A percentile compares a stretch with the other conserved stretches of the same genome.
phyloP scores from a whole-genome alignment of 2,113 vertebrate genomes.

The Hippopotamus amphibius region DNA sequence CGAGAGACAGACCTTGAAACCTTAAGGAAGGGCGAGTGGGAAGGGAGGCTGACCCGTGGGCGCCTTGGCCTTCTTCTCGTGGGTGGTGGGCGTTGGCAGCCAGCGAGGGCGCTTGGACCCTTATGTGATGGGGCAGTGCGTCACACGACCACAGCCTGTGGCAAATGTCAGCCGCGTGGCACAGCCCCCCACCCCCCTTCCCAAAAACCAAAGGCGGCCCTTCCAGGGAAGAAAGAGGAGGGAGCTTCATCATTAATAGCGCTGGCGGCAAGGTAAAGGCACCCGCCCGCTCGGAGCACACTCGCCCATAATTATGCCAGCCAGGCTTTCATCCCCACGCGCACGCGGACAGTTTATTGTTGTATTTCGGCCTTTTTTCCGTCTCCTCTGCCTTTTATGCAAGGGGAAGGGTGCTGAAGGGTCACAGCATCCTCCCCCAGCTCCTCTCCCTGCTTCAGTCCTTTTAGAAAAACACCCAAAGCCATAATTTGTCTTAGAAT shows the following conservation, averaged over 20 bases:
- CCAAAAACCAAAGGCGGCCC: constrained; percentile 66
- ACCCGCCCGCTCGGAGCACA: constrained; percentile 68
- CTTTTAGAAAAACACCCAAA: constrained; percentile 91
- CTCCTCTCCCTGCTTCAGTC: constrained; percentile 87
- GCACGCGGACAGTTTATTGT: constrained; percentile 83
- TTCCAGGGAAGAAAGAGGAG: constrained; percentile 71
- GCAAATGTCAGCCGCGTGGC: constrained; percentile 59
- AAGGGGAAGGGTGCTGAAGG: constrained; percentile 87
- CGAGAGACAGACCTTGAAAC: background rate
- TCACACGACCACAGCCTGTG: constrained; percentile 18
- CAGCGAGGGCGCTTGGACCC: background rate
- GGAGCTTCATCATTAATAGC: constrained; percentile 77
- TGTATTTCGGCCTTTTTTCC: constrained; percentile 86
- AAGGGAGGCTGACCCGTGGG: rapidly evolving
- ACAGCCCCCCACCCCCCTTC: constrained; percentile 4
- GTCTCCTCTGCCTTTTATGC: constrained; percentile 87
- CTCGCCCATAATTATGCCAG: constrained; percentile 83
- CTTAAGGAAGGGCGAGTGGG: background rate
- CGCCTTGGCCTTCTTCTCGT: rapidly evolving
- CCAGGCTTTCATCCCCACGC: constrained; percentile 77
- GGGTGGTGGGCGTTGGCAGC: background rate
- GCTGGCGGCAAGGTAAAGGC: constrained; percentile 85
- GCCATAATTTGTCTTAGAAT: constrained; percentile 92
- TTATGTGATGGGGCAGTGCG: background rate
- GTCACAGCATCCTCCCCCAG: constrained; percentile 88